Conservation (phyloP, 2,113 vertebrate genomes). For the Daboia siamensis region DNA sequence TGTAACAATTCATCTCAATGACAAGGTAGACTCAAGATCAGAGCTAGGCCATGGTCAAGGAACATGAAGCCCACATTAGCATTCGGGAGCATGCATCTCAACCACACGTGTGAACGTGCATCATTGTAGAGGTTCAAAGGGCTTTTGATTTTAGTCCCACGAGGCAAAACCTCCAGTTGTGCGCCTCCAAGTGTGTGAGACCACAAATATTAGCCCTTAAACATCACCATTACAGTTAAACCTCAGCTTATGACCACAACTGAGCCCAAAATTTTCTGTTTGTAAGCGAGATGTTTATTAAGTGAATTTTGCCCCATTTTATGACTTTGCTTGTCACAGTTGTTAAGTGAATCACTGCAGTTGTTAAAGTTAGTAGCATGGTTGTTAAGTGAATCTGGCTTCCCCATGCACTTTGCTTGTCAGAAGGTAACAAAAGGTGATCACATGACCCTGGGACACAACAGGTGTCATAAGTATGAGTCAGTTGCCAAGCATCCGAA, state of each 20-base stretch:
- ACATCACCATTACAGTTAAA: background rate
- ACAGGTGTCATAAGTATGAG: background rate
- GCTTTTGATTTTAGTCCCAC: background rate
- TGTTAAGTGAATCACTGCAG: background rate
- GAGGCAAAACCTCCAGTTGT: background rate
- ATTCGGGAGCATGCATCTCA: background rate
- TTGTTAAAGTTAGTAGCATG: background rate
- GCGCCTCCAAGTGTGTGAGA: background rate
- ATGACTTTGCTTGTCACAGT: background rate
- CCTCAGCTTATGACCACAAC: background rate
- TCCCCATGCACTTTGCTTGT: background rate
- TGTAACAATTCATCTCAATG: background rate
- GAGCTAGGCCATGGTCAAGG: background rate
- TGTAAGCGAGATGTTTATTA: background rate
- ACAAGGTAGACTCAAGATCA: background rate
- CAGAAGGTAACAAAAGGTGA: background rate
- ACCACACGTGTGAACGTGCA: too few species aligned
- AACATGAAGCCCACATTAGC: too few species aligned
- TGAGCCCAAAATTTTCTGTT: background rate
- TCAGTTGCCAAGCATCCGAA: background rate
- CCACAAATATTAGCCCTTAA: background rate
- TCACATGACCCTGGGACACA: too few species aligned
- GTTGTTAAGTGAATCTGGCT: background rate
- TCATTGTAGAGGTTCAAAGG: background rate
- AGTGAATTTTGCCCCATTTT: background rate